A percentile compares a stretch with the other conserved stretches of the same genome.
Evolutionary conservation across 2,888 invertebrate species (phyloP).

Genomic region (Selenia dentaria): DNA sequence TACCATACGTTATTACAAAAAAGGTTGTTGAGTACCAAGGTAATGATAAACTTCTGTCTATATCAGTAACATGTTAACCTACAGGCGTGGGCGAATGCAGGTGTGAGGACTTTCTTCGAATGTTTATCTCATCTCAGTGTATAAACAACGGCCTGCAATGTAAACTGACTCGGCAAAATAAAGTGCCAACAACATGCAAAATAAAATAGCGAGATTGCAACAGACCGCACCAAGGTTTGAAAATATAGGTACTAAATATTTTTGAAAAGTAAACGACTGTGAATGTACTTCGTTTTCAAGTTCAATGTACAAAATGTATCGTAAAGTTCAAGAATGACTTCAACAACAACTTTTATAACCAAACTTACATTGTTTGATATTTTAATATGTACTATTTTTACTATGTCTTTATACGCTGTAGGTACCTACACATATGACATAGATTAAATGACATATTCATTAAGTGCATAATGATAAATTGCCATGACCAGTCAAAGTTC

Average conservation of each 20-base stretch:
- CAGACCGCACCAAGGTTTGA: slow-evolving; percentile 21
- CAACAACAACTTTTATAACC: slow-evolving; percentile 1
- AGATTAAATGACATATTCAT: no score
- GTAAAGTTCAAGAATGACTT: slow-evolving; percentile 9
- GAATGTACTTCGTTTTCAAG: slow-evolving; percentile 28
- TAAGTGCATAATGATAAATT: no score
- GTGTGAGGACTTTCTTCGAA: slow-evolving; percentile 55
- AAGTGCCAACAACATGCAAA: slow-evolving; percentile 22
- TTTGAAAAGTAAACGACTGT: slow-evolving; percentile 10
- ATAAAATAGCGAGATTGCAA: slow-evolving; percentile 18
- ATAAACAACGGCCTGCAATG: slow-evolving; percentile 20
- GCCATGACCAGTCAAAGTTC: no score
- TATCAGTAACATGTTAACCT: slow-evolving; percentile 62
- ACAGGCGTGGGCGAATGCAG: slow-evolving; percentile 46
- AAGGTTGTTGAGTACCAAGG: slow-evolving; percentile 50
- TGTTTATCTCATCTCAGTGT: slow-evolving; percentile 11
- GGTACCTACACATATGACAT: no score
- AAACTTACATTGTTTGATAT: no score
- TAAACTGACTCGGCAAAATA: slow-evolving; percentile 30
- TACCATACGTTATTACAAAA: slow-evolving; percentile 40
- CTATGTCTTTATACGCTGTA: no score
- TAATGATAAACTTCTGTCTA: slow-evolving; percentile 63
- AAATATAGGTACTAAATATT: slow-evolving; percentile 5
- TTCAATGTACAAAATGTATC: slow-evolving; percentile 24
- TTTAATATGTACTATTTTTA: no score